Base-by-base conservation (phyloP, 2,888 invertebrate genomes). In the Xiphydria camelus region DNA sequence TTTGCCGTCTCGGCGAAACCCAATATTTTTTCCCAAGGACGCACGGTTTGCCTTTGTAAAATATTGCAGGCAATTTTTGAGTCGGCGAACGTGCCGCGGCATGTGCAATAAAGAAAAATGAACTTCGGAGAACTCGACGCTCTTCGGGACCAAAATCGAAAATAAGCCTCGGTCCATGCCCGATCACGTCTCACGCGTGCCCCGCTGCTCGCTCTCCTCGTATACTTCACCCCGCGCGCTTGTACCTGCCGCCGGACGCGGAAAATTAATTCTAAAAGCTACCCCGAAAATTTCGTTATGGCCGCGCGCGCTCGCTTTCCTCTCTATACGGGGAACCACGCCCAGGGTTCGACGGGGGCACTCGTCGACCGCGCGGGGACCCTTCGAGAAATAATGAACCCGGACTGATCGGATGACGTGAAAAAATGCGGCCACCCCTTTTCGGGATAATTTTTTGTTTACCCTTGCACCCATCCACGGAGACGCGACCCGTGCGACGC, bases 131-230 rank as follows among this genome's bases (percentile, higher is more conserved):
- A n/a, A n/a, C n/a, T n/a, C n/a, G n/a, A n/a, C n/a, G n/a, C n/a
- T n/a, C n/a, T n/a, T n/a, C n/a, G n/a, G n/a, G n/a, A n/a, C n/a
- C n/a, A n/a, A n/a, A n/a, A n/a, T n/a, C n/a, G n/a, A n/a, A n/a
- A n/a, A n/a, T n/a, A n/a, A n/a, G n/a, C n/a, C n/a, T n/a, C n/a
- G n/a, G n/a, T 43, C 52, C 46, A 66, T 67, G 67, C 68, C 33
- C 44, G 51, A 64, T 67, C 67, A 67, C 67, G 67, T 62, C 61
- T 56, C 51, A 26, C 42, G 31, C 31, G 39, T 38, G 22, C 21
- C 31, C 29, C 29, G n/a, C n/a, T n/a, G n/a, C n/a, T n/a, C n/a
- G n/a, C n/a, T n/a, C n/a, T n/a, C n/a, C n/a, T n/a, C n/a, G n/a
- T n/a, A n/a, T n/a, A n/a, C n/a, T n/a, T 23, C 42, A 34, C 14